Evolutionary conservation across 2,113 vertebrate genomes (phyloP), one percentile per base, ranked within the genome.

Genomic region (Oncorhynchus clarkii): DNA sequence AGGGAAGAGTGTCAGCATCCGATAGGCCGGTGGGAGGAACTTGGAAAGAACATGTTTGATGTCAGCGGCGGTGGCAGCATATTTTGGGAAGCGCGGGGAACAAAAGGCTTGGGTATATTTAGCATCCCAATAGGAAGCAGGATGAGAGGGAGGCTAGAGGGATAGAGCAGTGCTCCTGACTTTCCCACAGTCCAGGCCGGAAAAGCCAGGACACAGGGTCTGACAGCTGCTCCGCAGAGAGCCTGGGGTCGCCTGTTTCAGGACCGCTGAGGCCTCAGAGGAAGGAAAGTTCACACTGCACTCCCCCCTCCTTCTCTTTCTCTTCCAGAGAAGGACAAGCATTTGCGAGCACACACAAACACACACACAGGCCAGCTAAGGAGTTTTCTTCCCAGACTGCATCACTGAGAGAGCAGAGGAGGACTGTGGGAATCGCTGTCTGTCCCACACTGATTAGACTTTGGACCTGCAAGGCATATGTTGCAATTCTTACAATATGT

Each of bases 171-270:
- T 45, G 39, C 39, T 45, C 39, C 39, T 45, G 79, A 90, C 89
- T 90, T 93, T 93, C 92, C 92, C 92, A 93, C 92, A 92, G 90
- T 92, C 89, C 75, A 74, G 71, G 82, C 85, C 85, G 78, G 90
- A 93, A 82, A 72, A 76, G 71, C 81, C 85, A 82, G 78, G 90
- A 93, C 83, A 72, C 75, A 67, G 80, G 88, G 86, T 83, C 77
- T 92, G 92, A 90, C 91, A 92, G 91, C 89, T 89, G 87, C 85
- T 81, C 86, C 73, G 78, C 82, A 64, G 78, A 76, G 74, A 81
- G 74, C 79, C 77, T 2, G 49, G 2, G 81, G 84, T 86, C 76
- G 82, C 76, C 81, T 62, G 59, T 62, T 81, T 77, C 62, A 76
- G 81, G 81, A 76, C 80, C 72, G 29, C 29, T 39, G 80, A 71